These are phyloP conservation scores for Empis livida DNA, from an alignment of 2,888 invertebrate species.

Conservation along the genomic window DNA sequence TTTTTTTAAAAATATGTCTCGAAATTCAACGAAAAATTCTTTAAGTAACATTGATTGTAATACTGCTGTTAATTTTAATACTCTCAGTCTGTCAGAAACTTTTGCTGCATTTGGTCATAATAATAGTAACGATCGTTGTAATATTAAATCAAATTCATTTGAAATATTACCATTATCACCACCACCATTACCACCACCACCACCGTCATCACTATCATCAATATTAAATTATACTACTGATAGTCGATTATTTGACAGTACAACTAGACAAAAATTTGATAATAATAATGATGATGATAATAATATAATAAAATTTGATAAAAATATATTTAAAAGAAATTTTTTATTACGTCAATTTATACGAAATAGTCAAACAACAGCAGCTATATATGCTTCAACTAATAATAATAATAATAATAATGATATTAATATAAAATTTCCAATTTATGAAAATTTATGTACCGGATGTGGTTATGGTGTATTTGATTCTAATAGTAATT, in stretches of 20 bases:
- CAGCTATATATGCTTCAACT: not conserved
- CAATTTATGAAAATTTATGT: slow-evolving; percentile 30
- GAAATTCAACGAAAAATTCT: too few species aligned
- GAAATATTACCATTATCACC: too few species aligned
- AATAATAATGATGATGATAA: not conserved
- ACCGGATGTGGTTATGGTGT: slow-evolving; percentile 32
- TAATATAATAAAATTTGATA: not conserved
- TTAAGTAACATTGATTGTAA: too few species aligned
- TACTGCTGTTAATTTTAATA: too few species aligned
- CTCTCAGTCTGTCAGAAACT: too few species aligned
- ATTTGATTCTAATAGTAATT: slow-evolving; percentile 19
- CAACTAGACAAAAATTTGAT: not conserved
- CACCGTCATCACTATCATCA: not conserved
- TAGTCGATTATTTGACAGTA: not conserved
- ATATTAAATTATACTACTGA: not conserved
- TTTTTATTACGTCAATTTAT: slow-evolving; percentile 7
- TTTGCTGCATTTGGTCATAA: too few species aligned
- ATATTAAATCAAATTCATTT: too few species aligned
- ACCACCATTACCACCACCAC: not conserved
- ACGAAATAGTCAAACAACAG: not conserved
- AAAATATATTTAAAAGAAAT: slow-evolving; percentile 3
- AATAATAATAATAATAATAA: not conserved
- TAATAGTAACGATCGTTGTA: too few species aligned
- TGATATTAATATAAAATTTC: not conserved
- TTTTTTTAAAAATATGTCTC: too few species aligned